Evolutionary conservation across 2,113 vertebrate genomes (phyloP).

Genomic region (Laterallus jamaicensis): DNA sequence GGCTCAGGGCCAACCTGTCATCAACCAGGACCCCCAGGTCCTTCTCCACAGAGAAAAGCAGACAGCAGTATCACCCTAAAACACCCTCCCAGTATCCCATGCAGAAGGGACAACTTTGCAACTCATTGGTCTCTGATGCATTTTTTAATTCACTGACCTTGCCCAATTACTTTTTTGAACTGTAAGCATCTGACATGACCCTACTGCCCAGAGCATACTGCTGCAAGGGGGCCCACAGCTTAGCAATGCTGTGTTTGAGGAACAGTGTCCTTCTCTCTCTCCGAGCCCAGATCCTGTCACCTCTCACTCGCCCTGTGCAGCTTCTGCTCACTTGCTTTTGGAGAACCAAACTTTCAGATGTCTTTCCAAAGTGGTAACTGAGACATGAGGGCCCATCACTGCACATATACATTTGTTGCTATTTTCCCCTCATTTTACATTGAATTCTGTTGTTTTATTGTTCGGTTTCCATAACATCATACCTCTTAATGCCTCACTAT

Average conservation of each 20-base stretch:
- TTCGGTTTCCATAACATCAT: neutral
- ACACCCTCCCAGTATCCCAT: neutral
- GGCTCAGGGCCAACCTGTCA: no score
- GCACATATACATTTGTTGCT: neutral
- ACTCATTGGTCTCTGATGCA: neutral
- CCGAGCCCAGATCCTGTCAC: neutral
- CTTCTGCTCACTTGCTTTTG: neutral
- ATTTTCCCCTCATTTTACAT: neutral
- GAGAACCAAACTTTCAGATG: neutral
- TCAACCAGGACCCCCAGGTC: no score
- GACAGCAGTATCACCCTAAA: neutral
- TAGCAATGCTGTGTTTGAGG: rapidly evolving
- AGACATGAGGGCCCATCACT: neutral
- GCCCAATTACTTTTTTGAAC: neutral
- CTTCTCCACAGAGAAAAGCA: neutral
- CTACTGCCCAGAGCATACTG: neutral
- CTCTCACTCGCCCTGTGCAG: rapidly evolving
- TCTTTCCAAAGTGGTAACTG: neutral
- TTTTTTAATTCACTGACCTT: neutral
- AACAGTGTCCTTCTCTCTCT: neutral
- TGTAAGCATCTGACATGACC: neutral
- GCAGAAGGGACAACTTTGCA: neutral
- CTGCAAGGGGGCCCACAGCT: neutral
- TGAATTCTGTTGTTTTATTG: neutral
- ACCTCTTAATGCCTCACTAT: neutral